These are phyloP conservation scores for Meriones psammophilus DNA, from an alignment of 2,797 vertebrate genomes.

Conservation along the genomic window DNA sequence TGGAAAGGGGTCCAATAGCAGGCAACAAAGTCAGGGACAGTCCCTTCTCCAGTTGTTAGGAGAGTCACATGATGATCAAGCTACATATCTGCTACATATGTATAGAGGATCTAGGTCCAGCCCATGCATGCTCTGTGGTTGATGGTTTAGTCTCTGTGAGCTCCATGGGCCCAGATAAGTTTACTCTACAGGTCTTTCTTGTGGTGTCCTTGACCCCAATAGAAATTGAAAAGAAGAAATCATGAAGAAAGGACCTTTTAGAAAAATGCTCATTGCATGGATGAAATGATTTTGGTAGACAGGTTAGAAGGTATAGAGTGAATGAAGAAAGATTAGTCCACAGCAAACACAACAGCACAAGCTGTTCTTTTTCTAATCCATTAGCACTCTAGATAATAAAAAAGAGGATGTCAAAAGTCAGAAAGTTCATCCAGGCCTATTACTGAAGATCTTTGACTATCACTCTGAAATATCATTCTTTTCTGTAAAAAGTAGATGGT, in stretches of 20 bases:
- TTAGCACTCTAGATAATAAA: neutral
- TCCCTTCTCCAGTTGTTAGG: no score
- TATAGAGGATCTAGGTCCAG: no score
- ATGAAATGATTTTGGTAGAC: neutral
- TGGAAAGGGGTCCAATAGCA: no score
- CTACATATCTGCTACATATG: no score
- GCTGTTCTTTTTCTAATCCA: neutral
- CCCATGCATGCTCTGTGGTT: no score
- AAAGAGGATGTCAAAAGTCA: neutral
- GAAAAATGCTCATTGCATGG: neutral
- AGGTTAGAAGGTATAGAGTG: neutral
- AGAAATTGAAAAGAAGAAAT: slow-evolving; percentile 9
- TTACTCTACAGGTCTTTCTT: no score
- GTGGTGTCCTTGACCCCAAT: neutral
- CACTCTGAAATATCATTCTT: neutral
- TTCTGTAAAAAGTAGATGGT: neutral
- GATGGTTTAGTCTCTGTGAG: no score
- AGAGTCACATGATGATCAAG: no score
- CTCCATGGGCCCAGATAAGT: no score
- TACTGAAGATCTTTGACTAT: neutral
- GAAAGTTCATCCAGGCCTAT: neutral
- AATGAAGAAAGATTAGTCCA: neutral
- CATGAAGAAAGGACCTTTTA: neutral
- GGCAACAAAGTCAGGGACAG: no score
- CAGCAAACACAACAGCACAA: neutral